Percentiles rank a stretch among this genome's conserved stretches.
Evolutionary conservation across 2,113 vertebrate species (phyloP).

Genomic region (Platichthys flesus): DNA sequence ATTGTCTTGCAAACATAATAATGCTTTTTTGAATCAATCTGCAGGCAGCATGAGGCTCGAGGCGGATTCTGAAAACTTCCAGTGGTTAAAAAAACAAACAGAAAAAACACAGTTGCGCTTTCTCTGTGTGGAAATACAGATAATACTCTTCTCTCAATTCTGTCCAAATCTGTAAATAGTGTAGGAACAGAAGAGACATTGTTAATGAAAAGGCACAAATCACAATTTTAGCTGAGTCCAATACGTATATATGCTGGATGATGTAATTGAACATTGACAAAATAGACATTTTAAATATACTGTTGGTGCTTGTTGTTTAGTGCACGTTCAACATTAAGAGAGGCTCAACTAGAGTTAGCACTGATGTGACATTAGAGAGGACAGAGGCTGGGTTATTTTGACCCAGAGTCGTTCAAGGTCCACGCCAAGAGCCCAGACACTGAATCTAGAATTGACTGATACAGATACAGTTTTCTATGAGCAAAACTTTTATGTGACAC

Average conservation of each 20-base stretch:
- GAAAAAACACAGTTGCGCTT: not conserved
- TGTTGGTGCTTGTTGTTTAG: not conserved
- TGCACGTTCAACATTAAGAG: not conserved
- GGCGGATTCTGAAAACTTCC: conserved; percentile 5
- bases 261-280: not conserved
- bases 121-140: not conserved
- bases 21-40: not conserved
- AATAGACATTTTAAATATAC: not conserved
- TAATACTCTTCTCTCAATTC: not conserved
- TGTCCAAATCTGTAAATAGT: not conserved
- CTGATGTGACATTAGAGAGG: not conserved
- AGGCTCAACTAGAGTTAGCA: not conserved
- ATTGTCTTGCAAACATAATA: conserved; percentile 2
- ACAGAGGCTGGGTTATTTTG: not conserved
- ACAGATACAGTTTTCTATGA: not conserved
- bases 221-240: no score
- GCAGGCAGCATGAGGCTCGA: conserved; percentile 6
- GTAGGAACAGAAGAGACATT: not conserved
- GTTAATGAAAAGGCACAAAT: no score
- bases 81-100: not conserved
- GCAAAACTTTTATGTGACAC: not conserved
- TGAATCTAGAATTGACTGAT: not conserved
- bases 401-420: not conserved
- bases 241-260: not conserved
- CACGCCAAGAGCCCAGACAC: not conserved